Conservation (phyloP, 2,113 vertebrate genomes). For the Alouatta palliata region DNA sequence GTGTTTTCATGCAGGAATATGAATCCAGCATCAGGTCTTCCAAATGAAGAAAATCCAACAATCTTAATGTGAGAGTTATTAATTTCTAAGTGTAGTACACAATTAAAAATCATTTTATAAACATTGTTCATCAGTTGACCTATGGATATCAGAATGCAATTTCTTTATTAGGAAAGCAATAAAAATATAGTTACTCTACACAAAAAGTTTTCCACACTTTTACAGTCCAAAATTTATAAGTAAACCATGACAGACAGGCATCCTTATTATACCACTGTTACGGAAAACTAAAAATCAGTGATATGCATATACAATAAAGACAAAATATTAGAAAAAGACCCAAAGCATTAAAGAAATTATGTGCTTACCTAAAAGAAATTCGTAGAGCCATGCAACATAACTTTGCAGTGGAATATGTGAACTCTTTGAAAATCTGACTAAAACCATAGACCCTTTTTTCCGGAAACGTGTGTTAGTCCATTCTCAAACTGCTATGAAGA, state of each 20-base stretch:
- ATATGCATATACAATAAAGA: not conserved
- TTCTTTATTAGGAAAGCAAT: not conserved
- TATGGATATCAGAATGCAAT: not conserved
- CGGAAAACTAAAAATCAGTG: not conserved
- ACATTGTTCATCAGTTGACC: not conserved
- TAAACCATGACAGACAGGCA: not conserved
- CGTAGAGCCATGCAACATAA: not conserved
- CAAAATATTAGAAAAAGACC: not conserved
- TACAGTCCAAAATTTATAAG: not conserved
- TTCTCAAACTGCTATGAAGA: too few relatives aligned
- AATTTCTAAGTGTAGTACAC: not conserved
- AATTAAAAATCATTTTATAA: slow-evolving; percentile 9
- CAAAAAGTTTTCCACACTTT: not conserved
- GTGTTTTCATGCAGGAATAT: not conserved
- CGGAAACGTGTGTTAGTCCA: not conserved
- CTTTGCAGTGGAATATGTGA: not conserved
- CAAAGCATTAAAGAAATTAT: not conserved
- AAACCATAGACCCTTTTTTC: not conserved
- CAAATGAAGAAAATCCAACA: not conserved
- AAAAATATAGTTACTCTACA: not conserved
- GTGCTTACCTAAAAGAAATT: not conserved
- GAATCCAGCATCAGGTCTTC: not conserved
- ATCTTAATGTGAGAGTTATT: not conserved
- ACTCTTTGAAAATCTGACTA: not conserved
- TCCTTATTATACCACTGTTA: not conserved